Percentiles rank a stretch among this genome's conserved stretches.
These are phyloP conservation scores for Amazona vittata DNA, from an alignment of 2,113 vertebrate species.

Conservation along the genomic window DNA sequence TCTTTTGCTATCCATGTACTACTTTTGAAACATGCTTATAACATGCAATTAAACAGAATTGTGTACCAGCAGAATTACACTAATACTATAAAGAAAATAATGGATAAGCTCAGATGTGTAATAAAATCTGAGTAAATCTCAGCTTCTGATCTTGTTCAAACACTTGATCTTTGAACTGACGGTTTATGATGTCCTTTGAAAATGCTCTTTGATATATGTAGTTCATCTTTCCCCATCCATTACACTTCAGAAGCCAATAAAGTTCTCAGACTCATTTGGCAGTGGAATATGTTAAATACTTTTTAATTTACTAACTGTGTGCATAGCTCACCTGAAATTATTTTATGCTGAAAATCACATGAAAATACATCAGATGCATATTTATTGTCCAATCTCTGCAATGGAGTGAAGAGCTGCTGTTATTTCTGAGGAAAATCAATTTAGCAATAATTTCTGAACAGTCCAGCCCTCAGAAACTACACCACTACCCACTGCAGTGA, in stretches of 20 bases:
- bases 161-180: constrained; percentile 19
- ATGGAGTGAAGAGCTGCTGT: constrained; percentile 26
- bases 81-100: background rate
- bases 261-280: background rate
- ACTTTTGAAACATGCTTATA: background rate
- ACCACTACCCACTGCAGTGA: constrained; percentile 23
- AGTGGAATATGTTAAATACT: background rate
- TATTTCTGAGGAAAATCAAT: constrained; percentile 33
- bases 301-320: background rate
- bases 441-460: constrained; percentile 47
- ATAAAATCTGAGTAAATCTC: background rate
- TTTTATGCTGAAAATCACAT: background rate
- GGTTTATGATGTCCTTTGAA: background rate
- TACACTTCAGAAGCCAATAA: background rate
- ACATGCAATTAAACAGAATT: background rate
- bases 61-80: background rate
- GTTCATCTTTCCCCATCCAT: background rate
- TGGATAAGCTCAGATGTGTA: background rate
- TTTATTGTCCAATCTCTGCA: background rate
- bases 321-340: background rate
- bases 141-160: background rate
- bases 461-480: constrained; percentile 24
- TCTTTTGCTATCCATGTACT: background rate
- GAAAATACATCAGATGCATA: background rate
- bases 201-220: background rate